Base-by-base conservation (phyloP, 1,140 invertebrate species). In the Agraylea sexmaculata region DNA sequence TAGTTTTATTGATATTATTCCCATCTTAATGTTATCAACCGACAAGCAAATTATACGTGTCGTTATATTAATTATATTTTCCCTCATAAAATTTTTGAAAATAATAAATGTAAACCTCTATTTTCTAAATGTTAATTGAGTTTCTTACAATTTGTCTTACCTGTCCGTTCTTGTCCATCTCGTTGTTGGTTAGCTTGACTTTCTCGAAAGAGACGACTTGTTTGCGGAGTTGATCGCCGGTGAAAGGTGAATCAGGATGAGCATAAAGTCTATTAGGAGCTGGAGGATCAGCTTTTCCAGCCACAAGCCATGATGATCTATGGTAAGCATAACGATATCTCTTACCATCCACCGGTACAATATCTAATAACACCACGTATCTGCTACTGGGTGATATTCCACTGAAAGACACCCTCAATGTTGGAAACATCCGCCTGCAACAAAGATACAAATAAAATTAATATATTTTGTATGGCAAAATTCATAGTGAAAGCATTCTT, bases 191-290 rank as follows among this genome's bases (percentile, higher is more conserved):
- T 49, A 99, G 78, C 68, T 99, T 99, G 58, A 97, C 87, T 70
- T 99, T 99, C 72, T 98, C 95, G 67, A 98, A 99, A 50, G 91
- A 94, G 53, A 99, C 89, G 53, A 96, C 88, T 70, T 98, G 93
- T 67, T 95, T 95, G 50, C 82, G 70, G 22, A 97, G 74, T 62
- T 95, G 91, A 58, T 98, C 92, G 23, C 90, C 92, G 45, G 83
- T 88, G 68, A 91, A 97, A 30, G 95, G 94, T 34, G 89, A 92
- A 65, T 99, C 95, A 4, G 94, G 94, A 71, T 99, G 95, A 32
- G 89, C 75, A 68, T 96, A 97, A 46, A 97, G 78, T 41, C 93
- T 71, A 32, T 83, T 80, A 20, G 90, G 90, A 8, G 93, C 88
- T 25, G 88, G 90, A 37, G 93, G 92, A 74, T 97, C 94, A 11